phyloP scores from a whole-genome alignment of 2,113 vertebrate species.

The Neodon shergylaensis region DNA sequence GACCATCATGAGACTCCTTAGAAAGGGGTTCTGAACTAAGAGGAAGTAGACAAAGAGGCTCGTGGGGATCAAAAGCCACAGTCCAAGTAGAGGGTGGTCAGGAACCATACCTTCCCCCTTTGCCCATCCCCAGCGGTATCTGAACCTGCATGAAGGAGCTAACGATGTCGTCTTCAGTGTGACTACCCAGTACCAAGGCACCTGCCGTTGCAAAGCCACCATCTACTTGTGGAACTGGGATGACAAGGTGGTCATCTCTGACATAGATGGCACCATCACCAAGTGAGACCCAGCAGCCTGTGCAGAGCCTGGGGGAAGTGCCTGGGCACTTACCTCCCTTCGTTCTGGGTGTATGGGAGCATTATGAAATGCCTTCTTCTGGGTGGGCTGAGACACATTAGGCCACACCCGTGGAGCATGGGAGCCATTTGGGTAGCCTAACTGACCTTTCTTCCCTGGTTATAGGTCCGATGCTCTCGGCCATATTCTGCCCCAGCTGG shows the following conservation, averaged over 20 bases:
- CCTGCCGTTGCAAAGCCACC: constrained; percentile 94
- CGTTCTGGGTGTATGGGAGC: background rate
- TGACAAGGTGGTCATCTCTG: constrained; percentile 94
- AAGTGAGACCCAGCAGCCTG: constrained; percentile 86
- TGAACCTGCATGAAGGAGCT: constrained; percentile 93
- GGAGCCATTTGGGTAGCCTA: background rate
- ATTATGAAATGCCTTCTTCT: background rate
- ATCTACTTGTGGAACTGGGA: constrained; percentile 98
- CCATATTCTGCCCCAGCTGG: constrained; percentile 95
- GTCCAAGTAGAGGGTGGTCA: background rate
- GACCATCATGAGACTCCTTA: background rate
- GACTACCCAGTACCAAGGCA: constrained; percentile 97
- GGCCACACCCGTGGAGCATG: background rate
- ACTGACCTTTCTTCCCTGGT: constrained; percentile 28
- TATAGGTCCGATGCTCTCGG: constrained; percentile 95
- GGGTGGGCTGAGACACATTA: background rate
- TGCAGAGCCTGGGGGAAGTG: background rate
- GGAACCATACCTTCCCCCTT: background rate
- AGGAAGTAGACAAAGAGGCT: background rate
- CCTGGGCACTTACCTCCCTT: background rate
- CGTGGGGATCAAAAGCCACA: background rate
- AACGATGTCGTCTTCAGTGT: constrained; percentile 95
- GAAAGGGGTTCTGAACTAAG: constrained; percentile 8
- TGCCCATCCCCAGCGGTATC: constrained; percentile 82
- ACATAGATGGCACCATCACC: constrained; percentile 98